Conservation (phyloP, 92 coral and sea anemone genomes). For the Hydrozoanthus gracilis region DNA sequence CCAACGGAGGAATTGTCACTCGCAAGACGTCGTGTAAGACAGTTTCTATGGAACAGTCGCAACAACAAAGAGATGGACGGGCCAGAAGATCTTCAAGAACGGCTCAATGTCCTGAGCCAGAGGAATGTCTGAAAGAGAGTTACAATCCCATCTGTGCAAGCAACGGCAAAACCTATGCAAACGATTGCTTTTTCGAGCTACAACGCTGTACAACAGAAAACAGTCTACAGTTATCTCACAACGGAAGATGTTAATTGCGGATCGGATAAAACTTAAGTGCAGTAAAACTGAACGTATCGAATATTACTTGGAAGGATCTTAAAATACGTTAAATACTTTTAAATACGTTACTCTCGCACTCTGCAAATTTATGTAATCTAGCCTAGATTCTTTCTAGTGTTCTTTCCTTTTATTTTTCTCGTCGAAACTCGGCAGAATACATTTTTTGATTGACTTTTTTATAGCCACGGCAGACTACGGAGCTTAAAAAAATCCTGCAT, state of each 20-base stretch:
- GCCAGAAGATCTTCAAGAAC: not conserved
- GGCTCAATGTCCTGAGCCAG: slow-evolving; percentile 1
- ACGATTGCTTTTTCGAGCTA: slow-evolving; percentile 13
- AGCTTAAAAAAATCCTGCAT: too few relatives aligned
- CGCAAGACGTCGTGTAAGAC: slow-evolving; percentile 10
- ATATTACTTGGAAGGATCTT: not conserved
- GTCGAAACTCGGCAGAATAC: too few relatives aligned
- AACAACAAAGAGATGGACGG: not conserved
- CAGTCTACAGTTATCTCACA: not conserved
- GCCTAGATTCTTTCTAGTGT: too few relatives aligned
- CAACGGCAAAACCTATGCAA: slow-evolving; percentile 27
- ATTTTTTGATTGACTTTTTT: too few relatives aligned
- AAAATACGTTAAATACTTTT: too few relatives aligned
- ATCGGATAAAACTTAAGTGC: not conserved
- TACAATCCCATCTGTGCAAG: not conserved
- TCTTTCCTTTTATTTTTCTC: too few relatives aligned
- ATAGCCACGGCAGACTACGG: too few relatives aligned
- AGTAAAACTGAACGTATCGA: not conserved
- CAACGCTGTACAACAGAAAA: slow-evolving; percentile 20
- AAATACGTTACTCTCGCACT: too few relatives aligned
- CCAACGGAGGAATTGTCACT: not conserved
- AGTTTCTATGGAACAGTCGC: not conserved
- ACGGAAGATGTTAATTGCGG: not conserved
- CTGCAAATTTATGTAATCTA: too few relatives aligned
- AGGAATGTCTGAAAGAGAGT: not conserved